phyloP scores from a whole-genome alignment of 2,888 invertebrate genomes.

The Phytoseiulus persimilis region DNA sequence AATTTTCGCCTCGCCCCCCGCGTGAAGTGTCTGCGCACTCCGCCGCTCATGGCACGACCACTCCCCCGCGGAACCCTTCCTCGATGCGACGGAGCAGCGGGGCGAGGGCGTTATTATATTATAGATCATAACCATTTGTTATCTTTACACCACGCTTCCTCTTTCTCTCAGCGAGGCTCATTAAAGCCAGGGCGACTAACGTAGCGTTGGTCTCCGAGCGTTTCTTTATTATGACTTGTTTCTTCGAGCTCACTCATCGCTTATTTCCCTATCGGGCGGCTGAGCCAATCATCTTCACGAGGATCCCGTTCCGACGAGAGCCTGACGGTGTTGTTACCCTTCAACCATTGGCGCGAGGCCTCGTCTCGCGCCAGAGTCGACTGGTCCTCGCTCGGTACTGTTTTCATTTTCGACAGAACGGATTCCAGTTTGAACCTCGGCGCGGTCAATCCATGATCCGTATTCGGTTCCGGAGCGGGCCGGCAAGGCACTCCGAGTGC shows the following conservation, averaged over 20 bases:
- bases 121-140: background rate
- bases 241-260: background rate
- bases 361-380: no score
- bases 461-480: no score
- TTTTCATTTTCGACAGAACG: no score
- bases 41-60: background rate
- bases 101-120: background rate
- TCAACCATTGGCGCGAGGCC: no score
- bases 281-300: background rate
- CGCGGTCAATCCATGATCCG: no score
- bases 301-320: background rate
- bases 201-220: background rate
- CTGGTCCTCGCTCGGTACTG: no score
- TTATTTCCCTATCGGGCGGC: background rate
- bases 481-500: background rate
- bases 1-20: background rate
- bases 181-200: background rate
- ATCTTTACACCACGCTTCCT: background rate
- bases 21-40: background rate
- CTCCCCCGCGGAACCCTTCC: background rate
- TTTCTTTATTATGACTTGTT: background rate
- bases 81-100: background rate
- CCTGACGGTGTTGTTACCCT: no score
- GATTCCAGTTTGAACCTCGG: no score
- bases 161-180: background rate